These are phyloP conservation scores for Channa argus DNA, from an alignment of 2,113 vertebrate genomes.

Conservation along the genomic window DNA sequence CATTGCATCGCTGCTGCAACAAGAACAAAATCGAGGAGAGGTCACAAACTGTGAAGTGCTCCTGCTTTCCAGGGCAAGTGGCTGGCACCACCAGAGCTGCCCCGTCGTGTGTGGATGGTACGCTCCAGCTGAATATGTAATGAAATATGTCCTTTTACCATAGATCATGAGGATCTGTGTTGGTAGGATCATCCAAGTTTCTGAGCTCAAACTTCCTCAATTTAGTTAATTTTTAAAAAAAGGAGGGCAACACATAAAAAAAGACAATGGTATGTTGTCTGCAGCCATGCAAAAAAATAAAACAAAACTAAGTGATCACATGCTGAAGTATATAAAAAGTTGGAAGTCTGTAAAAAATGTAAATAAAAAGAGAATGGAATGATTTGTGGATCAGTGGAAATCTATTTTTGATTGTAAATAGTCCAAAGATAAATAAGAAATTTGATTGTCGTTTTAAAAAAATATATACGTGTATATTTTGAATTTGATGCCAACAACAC, in stretches of 20 bases:
- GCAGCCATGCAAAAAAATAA: too few species aligned
- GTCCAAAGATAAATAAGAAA: too few species aligned
- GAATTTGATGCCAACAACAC: too few species aligned
- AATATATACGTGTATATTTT: too few species aligned
- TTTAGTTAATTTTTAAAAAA: neutral
- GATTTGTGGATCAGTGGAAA: too few species aligned
- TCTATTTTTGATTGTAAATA: too few species aligned
- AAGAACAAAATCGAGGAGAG: conserved; percentile 99
- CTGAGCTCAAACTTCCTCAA: conserved; percentile 7
- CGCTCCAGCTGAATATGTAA: conserved; percentile 47
- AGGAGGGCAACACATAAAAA: neutral
- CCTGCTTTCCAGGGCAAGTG: conserved; percentile 98
- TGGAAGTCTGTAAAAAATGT: too few species aligned
- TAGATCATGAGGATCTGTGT: conserved; percentile 24
- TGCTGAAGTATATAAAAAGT: neutral
- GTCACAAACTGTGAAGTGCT: conserved; percentile 98
- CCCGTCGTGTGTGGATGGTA: conserved; percentile 98
- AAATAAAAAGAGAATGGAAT: too few species aligned
- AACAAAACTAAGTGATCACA: too few species aligned
- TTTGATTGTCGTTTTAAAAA: too few species aligned
- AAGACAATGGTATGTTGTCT: neutral
- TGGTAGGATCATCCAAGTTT: conserved; percentile 45
- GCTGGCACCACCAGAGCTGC: conserved; percentile 95
- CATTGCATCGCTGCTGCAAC: conserved; percentile 97
- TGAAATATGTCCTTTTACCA: neutral